These are phyloP conservation scores for Protodeltote pygarga DNA, from an alignment of 2,888 invertebrate species.

Conservation along the genomic window DNA sequence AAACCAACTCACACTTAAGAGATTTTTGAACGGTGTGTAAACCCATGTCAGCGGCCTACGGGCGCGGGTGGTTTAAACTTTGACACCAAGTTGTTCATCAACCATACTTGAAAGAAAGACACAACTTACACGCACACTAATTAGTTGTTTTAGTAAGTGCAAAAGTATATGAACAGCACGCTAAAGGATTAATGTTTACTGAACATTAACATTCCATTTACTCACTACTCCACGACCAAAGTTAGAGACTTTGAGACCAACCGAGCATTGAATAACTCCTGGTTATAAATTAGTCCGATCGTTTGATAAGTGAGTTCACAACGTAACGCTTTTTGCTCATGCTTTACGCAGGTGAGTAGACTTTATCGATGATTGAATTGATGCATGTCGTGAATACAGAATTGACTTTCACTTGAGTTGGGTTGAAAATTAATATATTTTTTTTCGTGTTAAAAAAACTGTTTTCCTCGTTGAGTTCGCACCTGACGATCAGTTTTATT, in stretches of 20 bases:
- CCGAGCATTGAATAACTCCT: slow-evolving; percentile 81
- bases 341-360: slow-evolving; percentile 77
- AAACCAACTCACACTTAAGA: too few species aligned
- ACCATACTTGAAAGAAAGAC: too few species aligned
- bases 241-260: slow-evolving; percentile 62
- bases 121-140: too few species aligned
- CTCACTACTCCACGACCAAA: slow-evolving; percentile 27
- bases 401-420: slow-evolving; percentile 48
- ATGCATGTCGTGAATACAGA: slow-evolving; percentile 77
- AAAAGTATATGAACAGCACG: too few species aligned
- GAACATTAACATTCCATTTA: slow-evolving; percentile 5
- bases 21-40: too few species aligned
- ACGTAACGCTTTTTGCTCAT: slow-evolving; percentile 75
- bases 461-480: too few species aligned
- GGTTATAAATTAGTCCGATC: slow-evolving; percentile 84
- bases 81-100: too few species aligned
- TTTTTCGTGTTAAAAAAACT: slow-evolving; percentile 7
- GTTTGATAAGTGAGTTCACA: slow-evolving; percentile 77
- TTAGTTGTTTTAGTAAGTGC: too few species aligned
- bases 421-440: slow-evolving; percentile 29
- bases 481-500: too few species aligned
- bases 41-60: too few species aligned
- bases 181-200: too few species aligned
- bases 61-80: too few species aligned
- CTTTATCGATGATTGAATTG: slow-evolving; percentile 82